Evolutionary conservation across 2,113 vertebrate genomes (phyloP), one percentile per base, ranked within the genome.

Genomic region (Engraulis encrasicolus): DNA sequence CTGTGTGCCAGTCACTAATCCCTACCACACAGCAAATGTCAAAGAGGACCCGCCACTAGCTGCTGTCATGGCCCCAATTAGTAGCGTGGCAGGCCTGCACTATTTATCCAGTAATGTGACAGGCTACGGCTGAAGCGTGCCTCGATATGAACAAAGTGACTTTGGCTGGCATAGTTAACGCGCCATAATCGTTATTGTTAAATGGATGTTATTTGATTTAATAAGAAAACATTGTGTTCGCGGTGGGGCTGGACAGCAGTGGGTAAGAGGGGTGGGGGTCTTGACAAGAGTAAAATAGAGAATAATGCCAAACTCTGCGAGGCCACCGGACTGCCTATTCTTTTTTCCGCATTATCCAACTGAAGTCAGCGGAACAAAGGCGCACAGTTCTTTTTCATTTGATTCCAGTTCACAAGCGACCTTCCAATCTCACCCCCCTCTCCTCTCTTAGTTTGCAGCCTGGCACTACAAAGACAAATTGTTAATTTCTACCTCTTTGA

Each of bases 361-460:
- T 34, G 15, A 74, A 36, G 66, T 31, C 27, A 15, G 31, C 66
- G 18, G 87, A 86, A 34, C 79, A 83, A 85, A 78, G 78, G 36
- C 49, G 78, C 83, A 66, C 14, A 31, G 58, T 66, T 85, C 49
- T 88, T 86, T 86, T 40, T 20, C 3, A 79, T 83, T 89, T 84
- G 78, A 85, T 88, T 88, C 81, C 85, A 80, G 78, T 87, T 86
- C 86, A 86, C 88, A 85, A 81, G 38, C 78, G 31, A 81, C 27
- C 71, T 77, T 80, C 7, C 78, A 78, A 85, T 82, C 27, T 48
- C 86, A 85, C 82, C 20, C 52, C 66, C 79, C 86, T n/a, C n/a
- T n/a, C n/a, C n/a, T n/a, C n/a, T n/a, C n/a, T n/a, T 86, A 89
- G 79, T 85, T 82, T 81, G 52, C 78, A 31, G 48, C 82, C 83